phyloP scores from a whole-genome alignment of 2,888 invertebrate genomes.

The Sussaba pulchella region DNA sequence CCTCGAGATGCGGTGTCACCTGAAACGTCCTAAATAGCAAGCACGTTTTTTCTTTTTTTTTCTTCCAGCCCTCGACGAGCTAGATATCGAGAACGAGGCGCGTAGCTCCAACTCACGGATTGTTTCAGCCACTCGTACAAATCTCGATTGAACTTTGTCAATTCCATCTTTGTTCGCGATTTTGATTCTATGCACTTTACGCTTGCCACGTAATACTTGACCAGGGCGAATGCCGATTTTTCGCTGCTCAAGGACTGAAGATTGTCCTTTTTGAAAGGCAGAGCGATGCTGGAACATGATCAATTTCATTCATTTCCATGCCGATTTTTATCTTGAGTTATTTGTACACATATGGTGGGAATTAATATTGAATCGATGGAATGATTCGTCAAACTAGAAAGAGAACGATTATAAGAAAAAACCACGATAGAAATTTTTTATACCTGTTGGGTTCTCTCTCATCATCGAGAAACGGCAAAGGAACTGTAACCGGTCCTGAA shows the following conservation, averaged over 20 bases:
- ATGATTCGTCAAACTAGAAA: no score
- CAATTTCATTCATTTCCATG: not conserved
- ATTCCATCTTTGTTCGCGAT: slow-evolving; percentile 78
- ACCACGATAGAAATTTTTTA: slow-evolving; percentile 2
- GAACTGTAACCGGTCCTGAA: slow-evolving; percentile 78
- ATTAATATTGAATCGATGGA: no score
- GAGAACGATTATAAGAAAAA: no score
- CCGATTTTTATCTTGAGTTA: no score
- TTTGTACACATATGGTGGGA: no score
- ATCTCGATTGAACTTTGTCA: slow-evolving; percentile 84
- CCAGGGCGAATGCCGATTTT: slow-evolving; percentile 84
- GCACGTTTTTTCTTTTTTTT: slow-evolving; percentile 17
- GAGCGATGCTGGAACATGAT: slow-evolving; percentile 84
- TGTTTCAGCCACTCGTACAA: slow-evolving; percentile 86
- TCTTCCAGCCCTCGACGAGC: not conserved
- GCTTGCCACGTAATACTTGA: slow-evolving; percentile 86
- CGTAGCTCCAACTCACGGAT: slow-evolving; percentile 78
- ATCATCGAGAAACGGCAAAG: slow-evolving; percentile 87
- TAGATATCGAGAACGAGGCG: no score
- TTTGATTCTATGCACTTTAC: slow-evolving; percentile 85
- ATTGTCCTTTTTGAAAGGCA: slow-evolving; percentile 86
- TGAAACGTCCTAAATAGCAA: slow-evolving; percentile 62
- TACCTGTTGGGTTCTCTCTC: slow-evolving; percentile 84
- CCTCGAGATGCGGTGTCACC: slow-evolving; percentile 86
- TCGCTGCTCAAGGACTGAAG: slow-evolving; percentile 85